These are phyloP conservation scores for Sebastes itinus DNA, from an alignment of 2,797 vertebrate genomes.

Conservation along the genomic window DNA sequence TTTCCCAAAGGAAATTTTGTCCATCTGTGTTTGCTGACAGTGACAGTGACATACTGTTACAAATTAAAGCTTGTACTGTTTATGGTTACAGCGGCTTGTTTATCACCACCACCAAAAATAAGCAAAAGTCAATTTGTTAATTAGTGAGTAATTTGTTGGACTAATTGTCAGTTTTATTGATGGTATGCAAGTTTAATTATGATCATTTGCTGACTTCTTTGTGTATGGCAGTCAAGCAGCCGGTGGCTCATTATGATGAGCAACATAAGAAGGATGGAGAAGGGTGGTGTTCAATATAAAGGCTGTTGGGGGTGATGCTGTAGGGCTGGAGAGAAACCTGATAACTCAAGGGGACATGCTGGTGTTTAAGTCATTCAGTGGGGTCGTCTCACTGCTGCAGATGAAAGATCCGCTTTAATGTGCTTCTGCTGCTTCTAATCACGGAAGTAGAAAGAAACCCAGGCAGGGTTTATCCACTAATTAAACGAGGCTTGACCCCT, in stretches of 20 bases:
- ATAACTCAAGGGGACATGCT: slow-evolving; percentile 2
- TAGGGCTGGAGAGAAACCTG: background rate
- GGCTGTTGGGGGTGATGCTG: background rate
- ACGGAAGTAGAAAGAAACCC: background rate
- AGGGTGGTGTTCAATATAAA: background rate
- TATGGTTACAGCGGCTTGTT: background rate
- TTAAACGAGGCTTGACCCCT: background rate
- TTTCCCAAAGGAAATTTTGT: background rate
- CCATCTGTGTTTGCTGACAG: background rate
- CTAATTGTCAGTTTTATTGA: background rate
- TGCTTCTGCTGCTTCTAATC: background rate
- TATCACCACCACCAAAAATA: background rate
- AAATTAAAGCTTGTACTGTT: background rate
- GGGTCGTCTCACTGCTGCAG: background rate
- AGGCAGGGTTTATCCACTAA: background rate
- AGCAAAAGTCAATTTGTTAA: background rate
- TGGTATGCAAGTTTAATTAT: background rate
- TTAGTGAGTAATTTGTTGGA: background rate
- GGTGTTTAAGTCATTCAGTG: slow-evolving; percentile 35
- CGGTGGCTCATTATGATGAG: background rate
- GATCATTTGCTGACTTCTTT: background rate
- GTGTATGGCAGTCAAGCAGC: background rate
- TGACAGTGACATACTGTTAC: background rate
- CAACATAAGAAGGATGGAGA: background rate
- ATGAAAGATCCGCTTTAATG: slow-evolving; percentile 35